Evolutionary conservation across 2,888 invertebrate species (phyloP).

Genomic region (Aspidiotus rigidus): DNA sequence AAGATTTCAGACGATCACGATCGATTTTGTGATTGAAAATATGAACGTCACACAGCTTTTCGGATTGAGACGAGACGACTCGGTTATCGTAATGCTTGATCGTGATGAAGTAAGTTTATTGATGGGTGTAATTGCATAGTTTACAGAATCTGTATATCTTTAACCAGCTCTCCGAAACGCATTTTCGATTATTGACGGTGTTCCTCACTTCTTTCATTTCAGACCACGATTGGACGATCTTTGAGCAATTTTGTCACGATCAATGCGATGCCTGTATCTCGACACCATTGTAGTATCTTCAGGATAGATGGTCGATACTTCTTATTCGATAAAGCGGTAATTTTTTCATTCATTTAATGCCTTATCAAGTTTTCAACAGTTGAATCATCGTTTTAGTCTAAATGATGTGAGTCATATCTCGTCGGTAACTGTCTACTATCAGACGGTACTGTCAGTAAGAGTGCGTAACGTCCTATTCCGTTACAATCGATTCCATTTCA

Average conservation of each 20-base stretch:
- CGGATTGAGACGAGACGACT: not conserved
- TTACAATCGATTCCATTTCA: too few species aligned
- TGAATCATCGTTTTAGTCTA: too few species aligned
- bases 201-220: not conserved
- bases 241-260: not conserved
- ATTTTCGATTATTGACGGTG: not conserved
- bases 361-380: too few species aligned
- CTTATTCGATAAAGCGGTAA: not conserved
- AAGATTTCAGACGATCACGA: too few species aligned
- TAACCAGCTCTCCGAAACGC: not conserved
- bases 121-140: not conserved
- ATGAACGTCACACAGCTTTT: not conserved
- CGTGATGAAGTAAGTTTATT: not conserved
- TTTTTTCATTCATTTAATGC: too few species aligned
- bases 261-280: not conserved
- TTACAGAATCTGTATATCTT: not conserved
- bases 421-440: too few species aligned
- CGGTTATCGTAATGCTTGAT: not conserved
- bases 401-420: too few species aligned
- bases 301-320: not conserved
- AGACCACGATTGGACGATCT: not conserved
- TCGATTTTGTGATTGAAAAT: too few species aligned
- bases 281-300: not conserved
- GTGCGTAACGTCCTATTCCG: too few species aligned
- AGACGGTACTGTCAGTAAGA: too few species aligned